phyloP scores from a whole-genome alignment of 2,113 vertebrate genomes.

The Sylvilagus bachmani region DNA sequence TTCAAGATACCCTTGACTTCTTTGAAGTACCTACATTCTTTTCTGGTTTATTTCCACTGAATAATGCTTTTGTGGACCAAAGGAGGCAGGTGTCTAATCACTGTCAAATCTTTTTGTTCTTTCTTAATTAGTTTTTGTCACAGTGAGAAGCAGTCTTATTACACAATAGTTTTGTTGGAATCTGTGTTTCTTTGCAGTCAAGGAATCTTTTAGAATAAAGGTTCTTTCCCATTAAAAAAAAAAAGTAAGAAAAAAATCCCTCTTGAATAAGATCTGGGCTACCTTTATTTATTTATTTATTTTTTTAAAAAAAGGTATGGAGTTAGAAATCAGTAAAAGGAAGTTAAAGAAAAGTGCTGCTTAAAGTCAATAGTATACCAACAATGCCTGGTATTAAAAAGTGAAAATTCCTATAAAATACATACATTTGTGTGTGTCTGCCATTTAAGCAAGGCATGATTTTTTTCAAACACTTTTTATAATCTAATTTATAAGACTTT shows the following conservation, averaged over 20 bases:
- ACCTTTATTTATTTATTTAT: neutral
- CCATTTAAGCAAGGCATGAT: neutral
- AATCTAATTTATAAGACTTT: neutral
- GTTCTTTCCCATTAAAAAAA: neutral
- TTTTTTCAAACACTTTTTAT: neutral
- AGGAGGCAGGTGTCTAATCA: neutral
- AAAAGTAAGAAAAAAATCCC: no score
- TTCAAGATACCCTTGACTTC: neutral
- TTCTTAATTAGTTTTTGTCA: conserved; percentile 17
- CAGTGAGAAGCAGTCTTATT: neutral
- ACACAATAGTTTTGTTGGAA: neutral
- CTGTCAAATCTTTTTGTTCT: conserved; percentile 25
- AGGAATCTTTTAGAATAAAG: neutral
- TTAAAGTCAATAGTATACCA: neutral
- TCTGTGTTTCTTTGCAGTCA: neutral
- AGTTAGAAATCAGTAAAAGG: neutral
- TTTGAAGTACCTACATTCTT: neutral
- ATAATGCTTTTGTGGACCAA: neutral
- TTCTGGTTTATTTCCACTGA: neutral
- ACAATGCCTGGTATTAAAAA: neutral
- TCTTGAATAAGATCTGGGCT: neutral
- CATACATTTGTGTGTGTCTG: neutral
- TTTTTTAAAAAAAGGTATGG: neutral
- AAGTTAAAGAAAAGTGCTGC: neutral
- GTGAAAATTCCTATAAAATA: neutral